Conservation (phyloP, 1,140 invertebrate species). For the Gonatopus flavifemur region DNA sequence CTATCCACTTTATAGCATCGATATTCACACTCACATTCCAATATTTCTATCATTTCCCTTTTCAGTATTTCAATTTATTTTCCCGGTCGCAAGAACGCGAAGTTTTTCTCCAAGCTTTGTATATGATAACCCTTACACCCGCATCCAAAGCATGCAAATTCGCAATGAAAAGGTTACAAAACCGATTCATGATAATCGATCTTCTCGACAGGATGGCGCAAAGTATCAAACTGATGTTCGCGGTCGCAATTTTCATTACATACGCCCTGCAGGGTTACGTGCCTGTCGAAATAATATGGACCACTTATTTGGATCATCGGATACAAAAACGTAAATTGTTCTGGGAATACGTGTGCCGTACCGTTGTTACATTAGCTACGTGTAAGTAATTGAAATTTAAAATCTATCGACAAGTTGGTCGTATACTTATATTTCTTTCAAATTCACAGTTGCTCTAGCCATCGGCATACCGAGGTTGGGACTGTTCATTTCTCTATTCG, state of each 20-base stretch:
- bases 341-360: conserved; percentile 68
- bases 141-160: too few species aligned
- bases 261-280: conserved; percentile 95
- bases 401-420: background rate
- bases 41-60: too few species aligned
- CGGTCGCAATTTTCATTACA: conserved; percentile 84
- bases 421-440: conserved; percentile 1
- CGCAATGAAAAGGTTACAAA: too few species aligned
- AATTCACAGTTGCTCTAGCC: conserved; percentile 69
- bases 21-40: too few species aligned
- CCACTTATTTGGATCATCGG: conserved; percentile 65
- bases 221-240: conserved; percentile 80
- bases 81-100: too few species aligned
- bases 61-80: too few species aligned
- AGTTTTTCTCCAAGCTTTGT: too few species aligned
- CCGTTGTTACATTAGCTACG: conserved; percentile 68
- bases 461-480: conserved; percentile 75
- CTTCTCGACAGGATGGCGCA: conserved; percentile 79
- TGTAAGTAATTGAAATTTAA: conserved; percentile 64
- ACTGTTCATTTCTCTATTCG: conserved; percentile 82
- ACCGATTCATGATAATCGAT: too few species aligned
- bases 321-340: conserved; percentile 57
- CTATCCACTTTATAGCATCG: too few species aligned
- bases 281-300: conserved; percentile 88
- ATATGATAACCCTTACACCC: too few species aligned